Conservation (phyloP, 2,113 vertebrate species). For the Chloropsis hardwickii region DNA sequence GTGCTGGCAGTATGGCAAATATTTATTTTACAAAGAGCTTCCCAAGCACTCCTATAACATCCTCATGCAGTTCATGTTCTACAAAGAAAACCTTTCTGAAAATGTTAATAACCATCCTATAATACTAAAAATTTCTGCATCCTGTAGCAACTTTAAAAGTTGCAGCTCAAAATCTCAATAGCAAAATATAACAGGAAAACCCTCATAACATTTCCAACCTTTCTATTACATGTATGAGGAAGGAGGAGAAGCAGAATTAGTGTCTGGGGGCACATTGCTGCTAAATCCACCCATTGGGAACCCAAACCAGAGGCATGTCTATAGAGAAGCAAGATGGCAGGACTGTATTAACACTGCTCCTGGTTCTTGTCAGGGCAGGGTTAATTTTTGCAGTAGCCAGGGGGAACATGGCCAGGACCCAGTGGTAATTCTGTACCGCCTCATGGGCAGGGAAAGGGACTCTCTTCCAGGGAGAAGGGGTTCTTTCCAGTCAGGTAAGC, state of each 20-base stretch:
- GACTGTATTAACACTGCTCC: neutral
- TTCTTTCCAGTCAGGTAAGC: fast-evolving
- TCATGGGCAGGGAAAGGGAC: neutral
- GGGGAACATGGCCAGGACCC: neutral
- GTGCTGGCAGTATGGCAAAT: neutral
- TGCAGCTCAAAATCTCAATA: neutral
- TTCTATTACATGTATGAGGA: neutral
- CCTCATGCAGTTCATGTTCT: neutral
- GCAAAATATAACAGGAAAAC: neutral
- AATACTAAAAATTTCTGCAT: neutral
- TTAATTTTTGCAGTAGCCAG: neutral
- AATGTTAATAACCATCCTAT: neutral
- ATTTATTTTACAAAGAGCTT: neutral
- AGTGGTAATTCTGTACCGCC: neutral
- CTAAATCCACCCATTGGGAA: neutral
- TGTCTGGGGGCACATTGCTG: neutral
- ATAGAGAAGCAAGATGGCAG: neutral
- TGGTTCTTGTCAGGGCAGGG: neutral
- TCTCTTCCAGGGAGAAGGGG: neutral
- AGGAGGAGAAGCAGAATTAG: neutral
- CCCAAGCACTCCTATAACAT: neutral
- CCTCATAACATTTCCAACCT: neutral
- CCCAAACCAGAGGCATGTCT: neutral
- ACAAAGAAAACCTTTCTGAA: neutral
- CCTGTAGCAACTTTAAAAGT: neutral